A percentile compares a stretch with the other conserved stretches of the same genome.
These are phyloP conservation scores for Lepisosteus oculatus DNA, from an alignment of 2,113 vertebrate genomes.

Conservation along the genomic window DNA sequence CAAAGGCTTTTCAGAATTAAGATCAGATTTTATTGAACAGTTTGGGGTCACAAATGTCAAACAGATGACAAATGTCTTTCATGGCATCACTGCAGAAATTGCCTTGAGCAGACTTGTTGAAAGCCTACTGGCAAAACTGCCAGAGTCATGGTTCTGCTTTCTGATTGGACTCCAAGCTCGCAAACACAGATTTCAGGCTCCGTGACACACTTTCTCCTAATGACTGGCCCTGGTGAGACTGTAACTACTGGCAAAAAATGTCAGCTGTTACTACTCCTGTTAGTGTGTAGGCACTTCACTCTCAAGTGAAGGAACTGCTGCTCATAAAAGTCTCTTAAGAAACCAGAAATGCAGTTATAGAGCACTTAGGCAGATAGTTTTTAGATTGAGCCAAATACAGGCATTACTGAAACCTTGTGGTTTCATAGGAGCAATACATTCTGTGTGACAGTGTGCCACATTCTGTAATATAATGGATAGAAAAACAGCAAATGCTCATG, in stretches of 20 bases:
- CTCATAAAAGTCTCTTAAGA: background rate
- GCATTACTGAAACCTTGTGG: too few species aligned
- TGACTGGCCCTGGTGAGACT: background rate
- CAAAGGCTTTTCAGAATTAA: too few species aligned
- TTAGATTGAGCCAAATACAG: too few species aligned
- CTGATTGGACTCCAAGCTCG: background rate
- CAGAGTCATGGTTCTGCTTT: background rate
- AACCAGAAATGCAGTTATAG: too few species aligned
- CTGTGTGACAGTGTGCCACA: too few species aligned
- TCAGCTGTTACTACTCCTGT: background rate
- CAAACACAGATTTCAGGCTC: background rate
- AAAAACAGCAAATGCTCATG: too few species aligned
- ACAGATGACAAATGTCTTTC: background rate
- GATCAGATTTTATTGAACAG: too few species aligned
- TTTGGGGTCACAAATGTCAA: background rate
- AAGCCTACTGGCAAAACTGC: background rate
- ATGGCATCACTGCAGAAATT: background rate
- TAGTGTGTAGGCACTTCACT: background rate
- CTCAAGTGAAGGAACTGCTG: background rate
- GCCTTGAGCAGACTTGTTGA: background rate
- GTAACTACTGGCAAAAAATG: background rate
- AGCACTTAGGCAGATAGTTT: too few species aligned
- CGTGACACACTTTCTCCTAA: background rate
- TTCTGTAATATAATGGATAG: too few species aligned
- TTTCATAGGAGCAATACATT: too few species aligned